These are phyloP conservation scores for Varroa destructor DNA, from an alignment of 1,140 invertebrate genomes.

Conservation along the genomic window DNA sequence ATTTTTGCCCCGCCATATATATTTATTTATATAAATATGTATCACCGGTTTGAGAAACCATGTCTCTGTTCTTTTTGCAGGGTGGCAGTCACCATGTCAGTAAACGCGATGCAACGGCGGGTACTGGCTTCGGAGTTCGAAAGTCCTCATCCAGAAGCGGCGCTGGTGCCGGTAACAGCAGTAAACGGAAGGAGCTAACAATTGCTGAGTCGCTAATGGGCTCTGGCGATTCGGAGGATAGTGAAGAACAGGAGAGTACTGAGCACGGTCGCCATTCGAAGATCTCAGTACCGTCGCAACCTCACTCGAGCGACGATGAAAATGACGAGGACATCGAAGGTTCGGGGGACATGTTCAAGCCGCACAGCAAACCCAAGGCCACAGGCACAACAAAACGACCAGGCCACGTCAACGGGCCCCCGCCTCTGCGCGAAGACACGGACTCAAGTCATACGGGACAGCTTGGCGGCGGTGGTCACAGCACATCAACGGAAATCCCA, in stretches of 20 bases:
- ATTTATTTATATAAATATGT: no score
- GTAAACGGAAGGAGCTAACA: neutral
- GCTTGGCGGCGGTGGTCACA: constrained; percentile 8
- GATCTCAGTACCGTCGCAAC: neutral
- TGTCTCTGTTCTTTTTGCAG: no score
- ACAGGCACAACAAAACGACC: no score
- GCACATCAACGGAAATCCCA: neutral
- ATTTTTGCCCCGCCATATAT: no score
- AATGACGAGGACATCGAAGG: constrained; percentile 17
- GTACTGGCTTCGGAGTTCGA: neutral
- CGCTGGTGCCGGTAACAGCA: no score
- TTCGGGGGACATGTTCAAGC: constrained; percentile 11
- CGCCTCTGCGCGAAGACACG: no score
- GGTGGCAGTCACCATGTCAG: neutral
- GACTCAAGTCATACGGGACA: neutral
- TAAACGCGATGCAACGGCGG: constrained; percentile 3
- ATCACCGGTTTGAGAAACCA: no score
- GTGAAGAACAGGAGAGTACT: neutral
- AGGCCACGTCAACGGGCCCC: no score
- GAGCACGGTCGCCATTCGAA: no score
- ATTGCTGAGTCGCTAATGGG: constrained; percentile 18
- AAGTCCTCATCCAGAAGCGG: no score
- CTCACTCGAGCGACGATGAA: constrained; percentile 15
- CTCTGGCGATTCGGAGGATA: constrained; percentile 19
- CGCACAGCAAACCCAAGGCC: neutral